A percentile compares a stretch with the other conserved stretches of the same genome.
phyloP scores from a whole-genome alignment of 1,140 invertebrate genomes.

The Chrysomallon squamiferum region DNA sequence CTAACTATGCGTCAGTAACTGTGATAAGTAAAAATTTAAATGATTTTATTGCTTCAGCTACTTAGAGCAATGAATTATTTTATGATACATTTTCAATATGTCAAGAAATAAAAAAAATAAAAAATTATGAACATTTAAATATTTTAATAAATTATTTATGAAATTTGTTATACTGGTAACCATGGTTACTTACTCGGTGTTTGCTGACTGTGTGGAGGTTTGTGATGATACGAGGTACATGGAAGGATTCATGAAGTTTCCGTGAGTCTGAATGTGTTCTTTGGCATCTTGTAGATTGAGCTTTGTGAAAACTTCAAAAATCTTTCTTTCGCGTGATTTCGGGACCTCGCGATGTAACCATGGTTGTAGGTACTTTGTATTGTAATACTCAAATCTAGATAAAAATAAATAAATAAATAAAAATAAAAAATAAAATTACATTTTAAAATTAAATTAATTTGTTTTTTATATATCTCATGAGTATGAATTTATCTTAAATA shows the following conservation, averaged over 20 bases:
- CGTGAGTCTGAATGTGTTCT: constrained; percentile 83
- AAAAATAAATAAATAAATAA: no score
- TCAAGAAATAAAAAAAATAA: no score
- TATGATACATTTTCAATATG: no score
- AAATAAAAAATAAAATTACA: no score
- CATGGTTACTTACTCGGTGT: background rate
- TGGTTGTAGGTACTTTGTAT: constrained; percentile 90
- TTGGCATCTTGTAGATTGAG: constrained; percentile 92
- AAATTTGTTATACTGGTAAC: no score
- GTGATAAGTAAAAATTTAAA: no score
- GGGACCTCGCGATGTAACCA: constrained; percentile 82
- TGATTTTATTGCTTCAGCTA: no score
- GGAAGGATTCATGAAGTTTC: constrained; percentile 57
- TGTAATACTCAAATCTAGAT: constrained; percentile 87
- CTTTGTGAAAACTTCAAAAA: constrained; percentile 92
- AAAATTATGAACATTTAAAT: no score
- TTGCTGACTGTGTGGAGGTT: constrained; percentile 62
- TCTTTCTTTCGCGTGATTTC: constrained; percentile 88
- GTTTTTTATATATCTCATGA: no score
- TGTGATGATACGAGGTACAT: constrained; percentile 8
- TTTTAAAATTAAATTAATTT: background rate
- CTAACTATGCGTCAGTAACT: no score
- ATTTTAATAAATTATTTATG: no score
- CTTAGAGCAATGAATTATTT: no score
- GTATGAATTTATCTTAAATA: background rate